Evolutionary conservation across 2,888 invertebrate genomes (phyloP), one percentile per base, ranked within the genome.

Genomic region (Zootermopsis nevadensis): DNA sequence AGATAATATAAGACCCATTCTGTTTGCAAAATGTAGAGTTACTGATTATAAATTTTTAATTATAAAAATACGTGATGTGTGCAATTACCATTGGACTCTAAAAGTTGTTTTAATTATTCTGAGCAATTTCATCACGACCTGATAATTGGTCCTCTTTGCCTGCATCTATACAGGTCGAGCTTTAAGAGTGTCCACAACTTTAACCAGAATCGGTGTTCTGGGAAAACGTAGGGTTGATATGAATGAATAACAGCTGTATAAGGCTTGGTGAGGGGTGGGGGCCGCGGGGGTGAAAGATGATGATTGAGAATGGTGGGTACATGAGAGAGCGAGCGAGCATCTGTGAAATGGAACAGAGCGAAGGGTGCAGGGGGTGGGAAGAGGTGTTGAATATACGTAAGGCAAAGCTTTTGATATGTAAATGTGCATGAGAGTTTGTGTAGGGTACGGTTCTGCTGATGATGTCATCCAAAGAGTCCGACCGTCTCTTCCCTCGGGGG

Each of bases 361-460:
- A 27, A 76, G 38, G 38, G 76, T 35, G 76, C 6, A 42, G 2
- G 33, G 33, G 31, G 33, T 33, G 22, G 0, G 7, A 33, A 19
- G 72, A 72, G 33, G 72, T 22, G 72, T 72, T 31, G n/a, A 15
- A 33, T n/a, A n/a, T 35, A 76, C 38, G 42, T 53, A 48, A 77
- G 55, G 31, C 60, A 60, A 60, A 77, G 31, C 77, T 55, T 77
- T 77, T 77, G 77, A 77, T 77, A 77, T 77, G 77, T 55, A 77
- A 77, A 77, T 77, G 48, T 55, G 31, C 31, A 2, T 2, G 0
- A 12, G 31, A 19, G 84, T 85, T 60, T 60, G 60, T 60, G 60
- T 8, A 27, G 66, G 15, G n/a, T 6, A 48, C n/a, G 27, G n/a
- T n/a, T n/a, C n/a, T 31, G 33, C 33, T 69, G 69, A 33, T 69